Evolutionary conservation across 1,140 invertebrate genomes (phyloP).

Genomic region (Zeugodacus cucurbitae): DNA sequence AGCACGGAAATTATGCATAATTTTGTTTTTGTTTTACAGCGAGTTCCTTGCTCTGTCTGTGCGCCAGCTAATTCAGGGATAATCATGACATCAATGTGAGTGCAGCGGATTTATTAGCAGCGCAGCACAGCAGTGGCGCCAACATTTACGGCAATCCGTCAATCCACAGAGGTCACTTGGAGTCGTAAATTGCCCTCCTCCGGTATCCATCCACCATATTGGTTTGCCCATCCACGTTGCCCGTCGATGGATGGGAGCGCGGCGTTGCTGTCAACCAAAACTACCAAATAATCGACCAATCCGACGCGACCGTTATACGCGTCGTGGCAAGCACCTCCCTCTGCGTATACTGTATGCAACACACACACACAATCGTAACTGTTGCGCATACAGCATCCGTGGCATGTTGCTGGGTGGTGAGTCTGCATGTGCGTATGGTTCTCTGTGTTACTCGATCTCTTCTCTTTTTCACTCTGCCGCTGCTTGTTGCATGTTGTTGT

Average conservation of each 20-base stretch:
- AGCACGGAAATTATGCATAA: not conserved
- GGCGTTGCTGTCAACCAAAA: not conserved
- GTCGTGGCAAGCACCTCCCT: conserved; percentile 38
- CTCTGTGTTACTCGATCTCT: not conserved
- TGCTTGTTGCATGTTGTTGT: not conserved
- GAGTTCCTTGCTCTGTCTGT: not conserved
- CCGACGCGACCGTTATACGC: not conserved
- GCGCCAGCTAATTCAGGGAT: not conserved
- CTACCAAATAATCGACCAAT: not conserved
- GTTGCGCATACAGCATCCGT: not conserved
- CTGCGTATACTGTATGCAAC: not conserved
- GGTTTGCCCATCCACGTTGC: not conserved
- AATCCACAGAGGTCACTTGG: not conserved
- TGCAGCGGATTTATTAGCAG: conserved; percentile 9
- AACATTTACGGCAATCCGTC: conserved; percentile 4
- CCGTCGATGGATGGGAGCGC: not conserved
- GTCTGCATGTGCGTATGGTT: not conserved
- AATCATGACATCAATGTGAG: conserved; percentile 7
- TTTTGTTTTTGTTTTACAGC: not conserved
- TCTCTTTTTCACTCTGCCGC: conserved; percentile 34
- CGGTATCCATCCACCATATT: not conserved
- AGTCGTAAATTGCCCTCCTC: not conserved
- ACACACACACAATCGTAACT: not conserved
- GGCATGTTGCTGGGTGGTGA: not conserved
- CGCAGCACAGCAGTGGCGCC: not conserved